Conservation (phyloP, 2,797 vertebrate species). For the Centropyge bicolor region DNA sequence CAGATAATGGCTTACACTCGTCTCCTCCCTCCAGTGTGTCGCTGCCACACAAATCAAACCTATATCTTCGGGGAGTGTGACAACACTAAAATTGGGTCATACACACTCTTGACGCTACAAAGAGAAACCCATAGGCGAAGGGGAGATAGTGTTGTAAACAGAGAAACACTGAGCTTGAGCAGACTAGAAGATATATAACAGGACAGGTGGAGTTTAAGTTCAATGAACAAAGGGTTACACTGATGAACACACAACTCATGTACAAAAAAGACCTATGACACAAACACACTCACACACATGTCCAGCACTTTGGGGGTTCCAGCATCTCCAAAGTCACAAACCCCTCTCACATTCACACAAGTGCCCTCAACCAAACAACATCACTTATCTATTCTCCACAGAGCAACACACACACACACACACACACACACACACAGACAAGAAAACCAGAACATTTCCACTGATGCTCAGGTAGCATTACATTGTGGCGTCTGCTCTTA, state of each 20-base stretch:
- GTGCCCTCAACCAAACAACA: background rate
- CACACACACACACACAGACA: background rate
- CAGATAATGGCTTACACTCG: constrained; percentile 72
- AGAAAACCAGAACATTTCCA: background rate
- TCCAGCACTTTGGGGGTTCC: constrained; percentile 78
- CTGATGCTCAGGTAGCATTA: constrained; percentile 20
- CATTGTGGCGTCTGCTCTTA: constrained; percentile 34
- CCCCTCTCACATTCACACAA: background rate
- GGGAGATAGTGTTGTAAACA: constrained; percentile 56
- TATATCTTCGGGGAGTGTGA: constrained; percentile 69
- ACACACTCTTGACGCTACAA: constrained; percentile 45
- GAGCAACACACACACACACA: constrained; percentile 40
- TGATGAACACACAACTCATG: background rate
- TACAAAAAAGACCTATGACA: constrained; percentile 8
- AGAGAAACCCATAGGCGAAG: constrained; percentile 31
- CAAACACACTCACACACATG: constrained; percentile 31
- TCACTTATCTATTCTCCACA: background rate
- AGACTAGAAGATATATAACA: constrained; percentile 12
- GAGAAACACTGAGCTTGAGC: constrained; percentile 34
- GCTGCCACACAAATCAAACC: constrained; percentile 75
- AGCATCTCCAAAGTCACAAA: constrained; percentile 78
- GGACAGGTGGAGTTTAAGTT: constrained; percentile 22
- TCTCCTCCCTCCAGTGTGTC: constrained; percentile 52
- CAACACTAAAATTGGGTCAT: constrained; percentile 74
- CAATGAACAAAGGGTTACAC: background rate